Conservation (phyloP, 2,113 vertebrate species). For the Porphyrio hochstetteri region DNA sequence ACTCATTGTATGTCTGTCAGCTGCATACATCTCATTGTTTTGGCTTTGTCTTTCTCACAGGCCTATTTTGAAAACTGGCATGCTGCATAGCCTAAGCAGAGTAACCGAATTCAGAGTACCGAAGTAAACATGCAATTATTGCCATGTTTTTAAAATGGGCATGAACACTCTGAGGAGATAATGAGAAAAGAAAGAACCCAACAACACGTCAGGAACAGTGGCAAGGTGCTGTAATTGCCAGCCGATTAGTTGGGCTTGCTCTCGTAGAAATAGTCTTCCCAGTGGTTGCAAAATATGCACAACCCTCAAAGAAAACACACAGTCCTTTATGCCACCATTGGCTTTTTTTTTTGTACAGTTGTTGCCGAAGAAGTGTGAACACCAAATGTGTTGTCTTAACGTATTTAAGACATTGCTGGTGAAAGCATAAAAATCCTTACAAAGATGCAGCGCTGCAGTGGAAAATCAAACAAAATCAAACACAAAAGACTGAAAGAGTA, state of each 20-base stretch:
- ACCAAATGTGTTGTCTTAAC: constrained; percentile 76
- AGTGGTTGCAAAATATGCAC: constrained; percentile 43
- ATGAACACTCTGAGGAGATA: constrained; percentile 43
- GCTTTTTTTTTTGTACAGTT: constrained; percentile 71
- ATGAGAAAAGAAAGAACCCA: constrained; percentile 36
- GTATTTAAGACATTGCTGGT: constrained; percentile 78
- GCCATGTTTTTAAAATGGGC: constrained; percentile 50
- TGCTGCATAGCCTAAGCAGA: constrained; percentile 55
- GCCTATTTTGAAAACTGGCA: constrained; percentile 62
- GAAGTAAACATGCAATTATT: constrained; percentile 71
- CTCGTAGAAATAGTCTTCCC: constrained; percentile 51
- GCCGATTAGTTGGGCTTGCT: constrained; percentile 34
- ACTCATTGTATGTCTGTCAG: constrained; percentile 33
- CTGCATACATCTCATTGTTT: constrained; percentile 9
- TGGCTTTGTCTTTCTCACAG: constrained; percentile 38
- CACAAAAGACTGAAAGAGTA: constrained; percentile 76
- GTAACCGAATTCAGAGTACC: constrained; percentile 51
- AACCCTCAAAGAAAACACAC: constrained; percentile 62
- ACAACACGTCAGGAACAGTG: constrained; percentile 19
- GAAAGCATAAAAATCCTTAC: constrained; percentile 77
- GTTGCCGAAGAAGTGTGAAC: constrained; percentile 70
- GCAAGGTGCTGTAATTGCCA: constrained; percentile 51
- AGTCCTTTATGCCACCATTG: constrained; percentile 61
- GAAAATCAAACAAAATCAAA: constrained; percentile 80
- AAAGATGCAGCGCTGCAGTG: constrained; percentile 68